Percentiles rank a stretch among this genome's conserved stretches.
phyloP scores from a whole-genome alignment of 1,140 invertebrate species.

The Oscheius sp. region DNA sequence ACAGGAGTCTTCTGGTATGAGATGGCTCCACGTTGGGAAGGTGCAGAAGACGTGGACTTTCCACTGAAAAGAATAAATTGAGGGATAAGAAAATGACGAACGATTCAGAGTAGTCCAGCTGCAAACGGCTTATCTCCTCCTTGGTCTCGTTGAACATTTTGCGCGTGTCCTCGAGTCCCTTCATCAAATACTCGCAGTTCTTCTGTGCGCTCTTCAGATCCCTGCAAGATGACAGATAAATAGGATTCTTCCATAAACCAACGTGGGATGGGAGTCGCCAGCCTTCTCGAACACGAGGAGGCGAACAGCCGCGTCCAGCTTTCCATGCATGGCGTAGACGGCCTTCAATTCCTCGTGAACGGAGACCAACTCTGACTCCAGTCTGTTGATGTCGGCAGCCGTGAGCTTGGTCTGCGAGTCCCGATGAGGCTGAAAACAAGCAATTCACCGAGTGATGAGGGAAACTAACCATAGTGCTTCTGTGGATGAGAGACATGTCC shows the following conservation, averaged over 20 bases:
- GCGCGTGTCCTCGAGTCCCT: neutral
- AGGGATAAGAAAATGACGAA: neutral
- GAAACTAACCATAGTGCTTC: neutral
- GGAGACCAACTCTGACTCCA: neutral
- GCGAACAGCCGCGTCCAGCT: neutral
- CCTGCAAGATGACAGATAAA: neutral
- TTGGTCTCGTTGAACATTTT: neutral
- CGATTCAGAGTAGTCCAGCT: neutral
- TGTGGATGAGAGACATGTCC: neutral
- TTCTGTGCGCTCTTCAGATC: neutral
- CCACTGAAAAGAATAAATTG: neutral
- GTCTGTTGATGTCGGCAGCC: neutral
- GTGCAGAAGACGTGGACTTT: neutral
- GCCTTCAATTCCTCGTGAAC: neutral
- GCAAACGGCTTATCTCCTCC: neutral
- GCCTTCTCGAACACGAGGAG: neutral
- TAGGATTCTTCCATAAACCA: neutral
- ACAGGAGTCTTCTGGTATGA: neutral
- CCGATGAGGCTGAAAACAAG: neutral
- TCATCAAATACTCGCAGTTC: neutral
- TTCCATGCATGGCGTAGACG: neutral
- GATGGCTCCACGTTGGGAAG: neutral
- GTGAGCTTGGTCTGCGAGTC: neutral
- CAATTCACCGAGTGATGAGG: neutral
- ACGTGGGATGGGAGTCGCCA: too few relatives aligned